A percentile compares a stretch with the other conserved stretches of the same genome.
Conservation (phyloP, 1,140 invertebrate species). For the Sarcophaga peregrina region DNA sequence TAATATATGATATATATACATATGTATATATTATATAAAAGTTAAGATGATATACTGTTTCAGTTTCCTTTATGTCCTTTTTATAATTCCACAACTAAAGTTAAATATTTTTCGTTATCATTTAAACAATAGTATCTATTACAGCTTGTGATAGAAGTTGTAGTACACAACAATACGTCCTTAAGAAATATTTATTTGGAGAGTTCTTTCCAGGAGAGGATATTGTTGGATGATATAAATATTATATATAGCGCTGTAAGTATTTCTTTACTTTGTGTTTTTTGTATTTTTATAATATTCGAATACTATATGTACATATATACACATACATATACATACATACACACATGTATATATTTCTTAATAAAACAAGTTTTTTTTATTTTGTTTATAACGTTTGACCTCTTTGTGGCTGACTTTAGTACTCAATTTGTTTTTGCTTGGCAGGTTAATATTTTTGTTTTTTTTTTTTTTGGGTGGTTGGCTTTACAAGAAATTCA, state of each 20-base stretch:
- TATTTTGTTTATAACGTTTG: constrained; percentile 3
- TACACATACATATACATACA: no score
- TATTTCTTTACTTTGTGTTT: not conserved
- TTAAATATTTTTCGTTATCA: not conserved
- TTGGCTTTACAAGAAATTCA: constrained; percentile 19
- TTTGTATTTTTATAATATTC: constrained; percentile 6
- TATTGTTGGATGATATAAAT: constrained; percentile 6
- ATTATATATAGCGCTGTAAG: constrained; percentile 6
- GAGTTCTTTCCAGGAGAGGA: not conserved
- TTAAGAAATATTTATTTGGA: not conserved
- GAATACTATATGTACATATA: not conserved
- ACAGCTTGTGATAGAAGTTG: not conserved
- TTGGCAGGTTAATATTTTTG: constrained; percentile 26
- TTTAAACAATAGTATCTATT: not conserved
- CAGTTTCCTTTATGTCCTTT: constrained; percentile 13
- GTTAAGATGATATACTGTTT: constrained; percentile 12
- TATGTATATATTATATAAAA: not conserved
- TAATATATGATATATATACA: constrained; percentile 5
- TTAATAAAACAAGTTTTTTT: constrained; percentile 7
- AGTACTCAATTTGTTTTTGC: constrained; percentile 12
- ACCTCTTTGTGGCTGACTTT: constrained; percentile 26
- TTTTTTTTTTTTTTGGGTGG: not conserved
- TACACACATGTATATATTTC: not conserved
- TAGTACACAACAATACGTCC: no score
- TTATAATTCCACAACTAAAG: constrained; percentile 18